Base-by-base conservation (phyloP, 2,888 invertebrate species). In the Drosophila recens region DNA sequence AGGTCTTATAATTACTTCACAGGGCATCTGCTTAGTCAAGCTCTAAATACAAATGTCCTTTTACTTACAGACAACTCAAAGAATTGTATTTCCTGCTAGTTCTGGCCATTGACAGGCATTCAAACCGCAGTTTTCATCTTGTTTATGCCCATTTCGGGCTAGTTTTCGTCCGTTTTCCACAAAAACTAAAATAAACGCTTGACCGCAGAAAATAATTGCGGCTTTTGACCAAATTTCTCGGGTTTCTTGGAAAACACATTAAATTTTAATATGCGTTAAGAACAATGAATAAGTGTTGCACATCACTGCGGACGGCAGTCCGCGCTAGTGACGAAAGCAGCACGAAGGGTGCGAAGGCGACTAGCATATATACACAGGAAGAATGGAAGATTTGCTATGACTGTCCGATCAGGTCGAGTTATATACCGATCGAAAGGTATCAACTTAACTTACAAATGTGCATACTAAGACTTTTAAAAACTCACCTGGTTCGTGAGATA, bases 131-230 rank as follows among this genome's bases (percentile, higher is more conserved):
- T 49, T 59, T 46, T 65, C 75, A 59, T 56, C 75, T 74, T 51
- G 62, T 56, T 58, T 57, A 40, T 59, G 75, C 45, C 51, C 51
- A 66, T 64, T 72, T 58, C 23, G 72, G 62, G n/a, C 17, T 33
- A 49, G 75, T 62, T 67, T 62, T 23, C 67, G 23, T 20, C 30
- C 54, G 54, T 42, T 51, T 42, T 54, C 17, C 20, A 11, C 5
- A 30, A 52, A 42, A 69, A 67, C 72, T 62, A 48, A 63, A 70
- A 70, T 54, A 69, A 62, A 73, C 69, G 54, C 57, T 54, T 62
- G 38, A 58, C 45, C 48, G 27, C 53, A 79, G 67, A 83, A 80
- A 84, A 83, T 89, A 66, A 80, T 83, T 84, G 79, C 67, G 89
- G 81, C 54, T 78, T 46, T 43, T 65, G 51, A 48, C 51, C 59